phyloP scores from a whole-genome alignment of 1,140 invertebrate species.

The Microvelia longipes region DNA sequence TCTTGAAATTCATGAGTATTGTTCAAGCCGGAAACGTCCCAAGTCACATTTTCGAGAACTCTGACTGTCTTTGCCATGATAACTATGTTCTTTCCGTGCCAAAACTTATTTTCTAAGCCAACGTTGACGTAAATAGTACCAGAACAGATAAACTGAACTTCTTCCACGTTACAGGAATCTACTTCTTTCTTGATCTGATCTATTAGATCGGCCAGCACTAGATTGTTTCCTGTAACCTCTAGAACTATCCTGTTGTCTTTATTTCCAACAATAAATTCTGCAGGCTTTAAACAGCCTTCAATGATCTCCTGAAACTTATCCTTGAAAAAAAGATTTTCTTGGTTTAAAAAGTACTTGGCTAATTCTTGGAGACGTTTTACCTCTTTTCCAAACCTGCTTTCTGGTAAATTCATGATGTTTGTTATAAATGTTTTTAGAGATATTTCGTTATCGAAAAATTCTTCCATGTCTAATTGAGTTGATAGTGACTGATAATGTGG shows the following conservation, averaged over 20 bases:
- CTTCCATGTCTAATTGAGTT: not conserved
- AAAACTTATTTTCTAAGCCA: slow-evolving; percentile 5
- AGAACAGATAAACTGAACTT: slow-evolving; percentile 13
- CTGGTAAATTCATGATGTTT: not conserved
- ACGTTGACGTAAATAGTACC: slow-evolving; percentile 10
- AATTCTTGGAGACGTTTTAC: not conserved
- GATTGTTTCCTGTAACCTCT: not conserved
- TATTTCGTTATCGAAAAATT: not conserved
- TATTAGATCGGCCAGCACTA: not conserved
- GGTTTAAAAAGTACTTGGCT: not conserved
- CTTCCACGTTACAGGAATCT: not conserved
- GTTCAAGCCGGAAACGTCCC: slow-evolving; percentile 17
- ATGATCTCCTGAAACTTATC: not conserved
- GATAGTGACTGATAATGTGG: not conserved
- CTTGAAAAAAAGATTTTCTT: not conserved
- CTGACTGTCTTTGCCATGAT: slow-evolving; percentile 10
- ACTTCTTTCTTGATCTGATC: not conserved
- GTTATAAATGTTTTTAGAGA: not conserved
- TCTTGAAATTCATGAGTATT: slow-evolving; percentile 1
- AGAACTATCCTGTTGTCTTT: not conserved
- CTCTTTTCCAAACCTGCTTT: not conserved
- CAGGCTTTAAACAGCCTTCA: not conserved
- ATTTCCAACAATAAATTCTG: not conserved
- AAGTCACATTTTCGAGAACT: slow-evolving; percentile 9
- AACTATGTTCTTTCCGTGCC: slow-evolving; percentile 16